Conservation (phyloP, 2,797 vertebrate species). For the Simalia tracyae region DNA sequence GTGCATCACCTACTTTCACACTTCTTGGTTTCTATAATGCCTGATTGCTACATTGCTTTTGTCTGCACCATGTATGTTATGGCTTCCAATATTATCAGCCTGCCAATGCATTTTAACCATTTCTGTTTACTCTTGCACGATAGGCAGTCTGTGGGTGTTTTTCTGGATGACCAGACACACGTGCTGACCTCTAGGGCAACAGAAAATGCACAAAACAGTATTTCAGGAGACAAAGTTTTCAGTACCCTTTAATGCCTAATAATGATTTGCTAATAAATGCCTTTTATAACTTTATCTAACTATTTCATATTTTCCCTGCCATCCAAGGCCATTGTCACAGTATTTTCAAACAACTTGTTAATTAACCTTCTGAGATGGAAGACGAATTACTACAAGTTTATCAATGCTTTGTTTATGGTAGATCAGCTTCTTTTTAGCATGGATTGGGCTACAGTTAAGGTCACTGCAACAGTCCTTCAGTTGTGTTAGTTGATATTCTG, state of each 20-base stretch:
- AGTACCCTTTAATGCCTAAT: background rate
- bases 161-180: background rate
- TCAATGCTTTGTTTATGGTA: background rate
- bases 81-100: background rate
- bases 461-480: background rate
- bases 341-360: background rate
- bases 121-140: background rate
- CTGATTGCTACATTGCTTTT: background rate
- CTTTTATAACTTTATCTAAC: slow-evolving; percentile 18
- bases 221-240: background rate
- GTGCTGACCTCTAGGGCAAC: background rate
- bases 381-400: background rate
- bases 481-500: background rate
- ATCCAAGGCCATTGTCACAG: slow-evolving; percentile 4
- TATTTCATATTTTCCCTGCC: slow-evolving; percentile 21
- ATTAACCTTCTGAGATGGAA: background rate
- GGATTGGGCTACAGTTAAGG: background rate
- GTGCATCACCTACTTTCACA: slow-evolving; percentile 20
- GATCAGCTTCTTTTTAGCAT: background rate
- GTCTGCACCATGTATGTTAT: background rate
- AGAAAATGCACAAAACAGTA: background rate
- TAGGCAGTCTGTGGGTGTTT: background rate
- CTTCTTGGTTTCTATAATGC: background rate
- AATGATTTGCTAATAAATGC: slow-evolving; percentile 5
- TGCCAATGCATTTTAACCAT: background rate